Evolutionary conservation across 2,888 invertebrate genomes (phyloP).

Genomic region (Drosophila emarginata): DNA sequence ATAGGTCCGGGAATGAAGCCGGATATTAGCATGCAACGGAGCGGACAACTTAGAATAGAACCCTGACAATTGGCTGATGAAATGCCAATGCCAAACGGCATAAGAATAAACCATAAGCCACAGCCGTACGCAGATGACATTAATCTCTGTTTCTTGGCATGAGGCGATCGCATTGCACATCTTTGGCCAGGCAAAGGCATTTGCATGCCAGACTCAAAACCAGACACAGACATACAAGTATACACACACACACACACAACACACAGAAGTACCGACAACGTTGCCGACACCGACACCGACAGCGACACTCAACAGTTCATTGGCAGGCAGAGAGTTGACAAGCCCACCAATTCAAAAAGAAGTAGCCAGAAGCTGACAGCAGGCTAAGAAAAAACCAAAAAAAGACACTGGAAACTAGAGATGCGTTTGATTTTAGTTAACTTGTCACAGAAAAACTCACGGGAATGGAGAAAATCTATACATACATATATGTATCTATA

Average conservation of each 20-base stretch:
- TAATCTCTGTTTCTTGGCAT: slow-evolving; percentile 36
- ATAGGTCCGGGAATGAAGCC: slow-evolving; percentile 71
- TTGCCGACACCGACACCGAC: background rate
- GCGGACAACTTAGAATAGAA: slow-evolving; percentile 35
- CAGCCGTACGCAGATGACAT: slow-evolving; percentile 22
- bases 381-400: background rate
- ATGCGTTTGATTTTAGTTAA: background rate
- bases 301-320: slow-evolving; percentile 54
- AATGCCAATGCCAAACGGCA: slow-evolving; percentile 43
- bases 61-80: slow-evolving; percentile 54
- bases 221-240: slow-evolving; percentile 7
- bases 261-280: background rate
- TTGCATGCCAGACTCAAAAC: slow-evolving; percentile 25
- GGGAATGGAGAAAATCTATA: background rate
- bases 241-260: background rate
- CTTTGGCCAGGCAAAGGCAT: slow-evolving; percentile 29
- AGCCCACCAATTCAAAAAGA: slow-evolving; percentile 56
- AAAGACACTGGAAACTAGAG: background rate
- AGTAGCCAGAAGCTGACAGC: slow-evolving; percentile 13
- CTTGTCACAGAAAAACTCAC: background rate
- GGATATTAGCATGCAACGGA: slow-evolving; percentile 65
- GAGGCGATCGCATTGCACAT: slow-evolving; percentile 7
- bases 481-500: no score
- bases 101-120: slow-evolving; percentile 25
- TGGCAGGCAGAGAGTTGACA: slow-evolving; percentile 53